A percentile compares a stretch with the other conserved stretches of the same genome.
Conservation (phyloP, 2,888 invertebrate species). For the Polymixis lichenea region DNA sequence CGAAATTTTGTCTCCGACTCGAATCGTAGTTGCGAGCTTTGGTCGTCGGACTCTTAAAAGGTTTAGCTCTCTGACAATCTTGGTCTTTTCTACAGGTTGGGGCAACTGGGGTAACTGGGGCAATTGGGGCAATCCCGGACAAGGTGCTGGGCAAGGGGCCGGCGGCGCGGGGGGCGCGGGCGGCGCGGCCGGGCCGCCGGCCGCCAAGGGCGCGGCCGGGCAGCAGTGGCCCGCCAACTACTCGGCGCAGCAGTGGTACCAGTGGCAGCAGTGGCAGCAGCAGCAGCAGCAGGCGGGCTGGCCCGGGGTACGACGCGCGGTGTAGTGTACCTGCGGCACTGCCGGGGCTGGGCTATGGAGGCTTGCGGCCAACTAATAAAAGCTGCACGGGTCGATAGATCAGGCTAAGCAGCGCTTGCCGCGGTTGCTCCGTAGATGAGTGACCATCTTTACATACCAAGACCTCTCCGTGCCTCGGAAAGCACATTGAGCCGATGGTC, state of each 20-base stretch:
- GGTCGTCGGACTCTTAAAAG: no score
- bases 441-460: no score
- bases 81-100: constrained; percentile 70
- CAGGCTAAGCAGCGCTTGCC: no score
- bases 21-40: no score
- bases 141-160: constrained; percentile 32
- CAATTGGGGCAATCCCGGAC: constrained; percentile 78
- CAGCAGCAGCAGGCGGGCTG: constrained; percentile 84
- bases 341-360: no score
- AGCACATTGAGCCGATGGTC: no score
- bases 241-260: constrained; percentile 87
- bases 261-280: constrained; percentile 89
- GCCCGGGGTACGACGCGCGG: constrained; percentile 72
- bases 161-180: constrained; percentile 51
- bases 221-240: constrained; percentile 82
- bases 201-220: constrained; percentile 67
- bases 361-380: no score
- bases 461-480: no score
- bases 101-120: constrained; percentile 83
- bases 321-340: no score
- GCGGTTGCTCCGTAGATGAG: no score
- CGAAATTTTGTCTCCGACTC: no score
- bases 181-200: constrained; percentile 63
- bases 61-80: background rate
- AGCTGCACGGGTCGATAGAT: no score